Evolutionary conservation across 2,797 vertebrate species (phyloP), one percentile per base, ranked within the genome.

Genomic region (Phoxinus dragarum): DNA sequence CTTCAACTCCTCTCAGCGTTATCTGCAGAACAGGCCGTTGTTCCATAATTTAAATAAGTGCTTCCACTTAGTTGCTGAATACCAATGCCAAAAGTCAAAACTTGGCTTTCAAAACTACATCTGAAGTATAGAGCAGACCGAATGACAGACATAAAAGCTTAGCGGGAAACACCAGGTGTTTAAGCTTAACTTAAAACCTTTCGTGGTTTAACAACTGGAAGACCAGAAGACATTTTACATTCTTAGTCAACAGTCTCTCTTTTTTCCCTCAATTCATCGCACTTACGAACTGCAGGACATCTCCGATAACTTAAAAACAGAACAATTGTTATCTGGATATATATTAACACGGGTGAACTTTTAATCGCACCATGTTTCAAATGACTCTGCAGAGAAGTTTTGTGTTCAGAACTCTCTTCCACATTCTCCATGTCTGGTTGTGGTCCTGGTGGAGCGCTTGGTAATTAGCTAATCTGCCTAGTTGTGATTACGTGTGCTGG

Each of bases 381-480:
- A 66, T 49, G 27, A 80, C 52, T 73, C 19, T 85, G 56, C 42
- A 40, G 42, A 66, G 34, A 74, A 47, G 49, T 84, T 78, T 56
- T 56, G 27, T 44, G 16, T 73, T 31, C 17, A 66, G n/a, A 72
- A 38, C 27, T 44, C 16, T 83, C 59, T 54, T 78, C n/a, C 27
- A 56, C 49, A 78, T 74, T 81, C 67, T 73, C 68, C 2, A 12
- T 64, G 52, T 42, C 66, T 72, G 47, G 42, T 74, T 84, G n/a
- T 49, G 64, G 87, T 84, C 87, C 84, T 86, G 77, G 69, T 47
- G 85, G 73, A 82, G 61, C 52, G 27, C 54, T 87, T 85, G 66
- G 76, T 86, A 88, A 88, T 88, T 89, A 89, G 69, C 67, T 84
- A 84, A 81, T 89, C 86, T 79, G 86, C 68, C 80, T 71, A 73